Base-by-base conservation (phyloP, 2,797 vertebrate genomes). In the Hafferia zeledoni region DNA sequence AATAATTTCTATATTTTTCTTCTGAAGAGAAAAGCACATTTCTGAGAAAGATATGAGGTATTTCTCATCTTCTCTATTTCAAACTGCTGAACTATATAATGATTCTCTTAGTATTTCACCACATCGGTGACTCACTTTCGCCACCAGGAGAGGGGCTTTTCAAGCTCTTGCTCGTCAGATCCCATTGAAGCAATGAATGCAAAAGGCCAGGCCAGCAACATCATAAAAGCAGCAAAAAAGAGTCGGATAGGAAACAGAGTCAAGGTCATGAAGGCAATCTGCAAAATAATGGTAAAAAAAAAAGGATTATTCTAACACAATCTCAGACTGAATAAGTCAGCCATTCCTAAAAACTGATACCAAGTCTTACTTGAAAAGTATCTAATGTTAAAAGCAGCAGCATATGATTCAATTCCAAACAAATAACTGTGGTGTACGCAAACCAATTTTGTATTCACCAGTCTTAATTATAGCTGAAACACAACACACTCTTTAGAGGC, bases 201-300 rank as follows among this genome's bases (percentile, higher is more conserved):
- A 83, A 99, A 98, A 83, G 99, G 99, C 99, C 99, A 99, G 84
- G 99, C 99, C 94, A 99, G 97, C 86, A 99, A 97, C 99, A 99
- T 99, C 99, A 99, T 99, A 97, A 99, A 99, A 63, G 98, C 99
- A 39, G 99, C 99, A 12, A 99, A 97, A 91, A 99, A 98, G 35
- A 99, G 99, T 76, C 99, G 99, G 94, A 99, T 96, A 18, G 99
- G 99, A 96, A 99, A 99, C 49, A 99, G 97, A 4, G 99, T 99
- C 97, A 99, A 97, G 18, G 99, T 99, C 99, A 99, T 99, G 96
- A 99, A 94, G 23, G 98, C 98, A 89, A 99, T 98, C 99, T 99
- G 98, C 7, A 97, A 98, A 95, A 96, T 56, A 64, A 70, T 35
- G 76, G 41, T 9, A 50, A 50, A 85, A 84, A 85, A 84, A 67